phyloP scores from a whole-genome alignment of 2,888 invertebrate genomes.

The Clistopyga incitator region DNA sequence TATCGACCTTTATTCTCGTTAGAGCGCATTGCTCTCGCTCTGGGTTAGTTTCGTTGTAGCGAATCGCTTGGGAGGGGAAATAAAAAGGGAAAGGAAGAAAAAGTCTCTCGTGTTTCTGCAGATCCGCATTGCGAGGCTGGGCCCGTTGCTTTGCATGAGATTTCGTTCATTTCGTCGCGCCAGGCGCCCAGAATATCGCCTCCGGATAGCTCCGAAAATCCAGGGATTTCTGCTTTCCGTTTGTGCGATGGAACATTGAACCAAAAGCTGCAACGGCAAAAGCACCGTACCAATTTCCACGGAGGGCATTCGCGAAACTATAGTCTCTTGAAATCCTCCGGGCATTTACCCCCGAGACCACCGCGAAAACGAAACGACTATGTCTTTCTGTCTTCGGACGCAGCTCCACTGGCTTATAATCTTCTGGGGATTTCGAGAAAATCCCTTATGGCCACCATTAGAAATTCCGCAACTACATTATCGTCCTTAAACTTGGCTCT shows the following conservation, averaged over 20 bases:
- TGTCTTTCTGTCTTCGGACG: slow-evolving; percentile 43
- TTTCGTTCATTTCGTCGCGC: slow-evolving; percentile 39
- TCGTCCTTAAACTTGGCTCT: slow-evolving; percentile 9
- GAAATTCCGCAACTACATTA: slow-evolving; percentile 55
- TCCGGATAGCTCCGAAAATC: slow-evolving; percentile 31
- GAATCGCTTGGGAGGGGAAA: background rate
- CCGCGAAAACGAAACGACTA: slow-evolving; percentile 54
- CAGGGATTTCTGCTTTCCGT: slow-evolving; percentile 37
- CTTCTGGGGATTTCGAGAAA: slow-evolving; percentile 42
- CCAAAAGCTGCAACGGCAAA: slow-evolving; percentile 5
- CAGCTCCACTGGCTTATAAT: slow-evolving; percentile 51
- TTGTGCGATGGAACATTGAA: slow-evolving; percentile 1
- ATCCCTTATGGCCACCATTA: slow-evolving; percentile 56
- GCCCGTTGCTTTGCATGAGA: slow-evolving; percentile 44
- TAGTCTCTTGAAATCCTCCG: slow-evolving; percentile 38
- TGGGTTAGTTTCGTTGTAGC: slow-evolving; percentile 1
- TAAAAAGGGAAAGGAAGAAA: slow-evolving; percentile 7
- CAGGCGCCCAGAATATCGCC: slow-evolving; percentile 25
- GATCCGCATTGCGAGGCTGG: background rate
- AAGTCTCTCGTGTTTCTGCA: slow-evolving; percentile 22
- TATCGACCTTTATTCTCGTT: slow-evolving; percentile 21
- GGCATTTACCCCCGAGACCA: slow-evolving; percentile 46
- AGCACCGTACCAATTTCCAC: slow-evolving; percentile 22
- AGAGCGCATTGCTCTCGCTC: background rate
- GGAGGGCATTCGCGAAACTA: slow-evolving; percentile 32